Base-by-base conservation (phyloP, 2,888 invertebrate genomes). In the Drosophila prolongata region DNA sequence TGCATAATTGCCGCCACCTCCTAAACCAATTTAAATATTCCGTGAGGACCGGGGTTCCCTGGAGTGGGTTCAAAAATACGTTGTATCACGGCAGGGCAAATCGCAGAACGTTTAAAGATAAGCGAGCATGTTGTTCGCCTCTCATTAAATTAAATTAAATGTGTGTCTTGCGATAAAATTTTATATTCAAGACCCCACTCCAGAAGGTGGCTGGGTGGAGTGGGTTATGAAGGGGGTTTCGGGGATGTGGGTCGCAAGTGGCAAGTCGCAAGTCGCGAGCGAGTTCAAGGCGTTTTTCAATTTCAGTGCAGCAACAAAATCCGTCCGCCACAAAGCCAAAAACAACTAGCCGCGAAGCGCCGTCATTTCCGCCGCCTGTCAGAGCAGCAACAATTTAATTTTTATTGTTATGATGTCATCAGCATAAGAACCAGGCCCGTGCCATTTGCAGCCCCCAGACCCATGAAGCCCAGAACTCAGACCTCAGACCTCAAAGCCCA, bases 361-460 rank as follows among this genome's bases (percentile, higher is more conserved):
- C 70, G 71, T 71, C 71, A 70, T 72, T 72, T 72, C 71, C 71
- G 71, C 57, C 58, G 71, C 67, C 60, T 49, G 73, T 67, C 58
- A 54, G 69, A 66, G 67, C 67, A 75, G 62, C 75, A 76, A 75
- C 71, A 75, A 77, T 75, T 71, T 77, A 64, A 78, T 69, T 77
- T 78, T 78, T 77, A 77, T 78, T 77, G 77, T 78, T 78, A 78
- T 78, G 70, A 78, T 78, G 71, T 75, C 77, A 78, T 78, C 77
- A 76, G 76, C 76, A 76, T 77, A 77, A 77, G 72, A 67, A 66
- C 61, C 58, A 43, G 61, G 59, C 42, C 42, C 38, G 44, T 52
- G 68, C 52, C 59, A 54, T 58, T 67, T 65, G 66, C 65, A 65
- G 67, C 34, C 35, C 35, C 14, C 52, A 10, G 2, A 1, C 11